Evolutionary conservation across 2,113 vertebrate genomes (phyloP).

Genomic region (Elanoides forficatus): DNA sequence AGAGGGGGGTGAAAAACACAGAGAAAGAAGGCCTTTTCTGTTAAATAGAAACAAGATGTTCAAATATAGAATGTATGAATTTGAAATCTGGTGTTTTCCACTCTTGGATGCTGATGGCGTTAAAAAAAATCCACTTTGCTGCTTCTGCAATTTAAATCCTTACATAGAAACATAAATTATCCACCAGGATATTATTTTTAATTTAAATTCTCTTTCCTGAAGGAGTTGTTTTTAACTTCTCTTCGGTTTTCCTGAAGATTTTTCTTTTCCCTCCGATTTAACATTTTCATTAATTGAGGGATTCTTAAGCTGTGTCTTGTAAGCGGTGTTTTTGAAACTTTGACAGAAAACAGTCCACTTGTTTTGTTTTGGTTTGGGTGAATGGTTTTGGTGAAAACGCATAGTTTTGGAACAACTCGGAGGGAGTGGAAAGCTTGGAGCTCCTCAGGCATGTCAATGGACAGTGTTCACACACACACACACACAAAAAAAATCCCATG

Average conservation of each 20-base stretch:
- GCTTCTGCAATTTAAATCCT: constrained; percentile 49
- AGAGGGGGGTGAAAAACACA: background rate
- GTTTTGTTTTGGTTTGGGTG: constrained; percentile 41
- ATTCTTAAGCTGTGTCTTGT: background rate
- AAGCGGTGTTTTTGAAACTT: background rate
- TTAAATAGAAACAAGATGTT: constrained; percentile 73
- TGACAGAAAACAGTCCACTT: constrained; percentile 53
- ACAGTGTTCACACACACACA: background rate
- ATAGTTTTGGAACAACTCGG: background rate
- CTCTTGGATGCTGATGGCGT: background rate
- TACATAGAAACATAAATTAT: constrained; percentile 24
- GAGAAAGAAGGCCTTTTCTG: constrained; percentile 24
- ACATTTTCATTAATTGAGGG: background rate
- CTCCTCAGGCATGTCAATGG: background rate
- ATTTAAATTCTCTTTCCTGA: constrained; percentile 54
- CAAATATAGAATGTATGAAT: constrained; percentile 52
- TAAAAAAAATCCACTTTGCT: constrained; percentile 29
- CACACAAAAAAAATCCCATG: background rate
- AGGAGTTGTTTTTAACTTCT: constrained; percentile 15
- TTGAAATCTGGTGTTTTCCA: constrained; percentile 56
- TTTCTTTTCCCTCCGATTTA: background rate
- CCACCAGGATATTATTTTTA: constrained; percentile 48
- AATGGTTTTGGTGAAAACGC: background rate
- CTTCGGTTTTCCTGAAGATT: background rate
- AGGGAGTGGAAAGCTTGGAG: background rate